Evolutionary conservation across 2,888 invertebrate genomes (phyloP).

Genomic region (Lysandra coridon): DNA sequence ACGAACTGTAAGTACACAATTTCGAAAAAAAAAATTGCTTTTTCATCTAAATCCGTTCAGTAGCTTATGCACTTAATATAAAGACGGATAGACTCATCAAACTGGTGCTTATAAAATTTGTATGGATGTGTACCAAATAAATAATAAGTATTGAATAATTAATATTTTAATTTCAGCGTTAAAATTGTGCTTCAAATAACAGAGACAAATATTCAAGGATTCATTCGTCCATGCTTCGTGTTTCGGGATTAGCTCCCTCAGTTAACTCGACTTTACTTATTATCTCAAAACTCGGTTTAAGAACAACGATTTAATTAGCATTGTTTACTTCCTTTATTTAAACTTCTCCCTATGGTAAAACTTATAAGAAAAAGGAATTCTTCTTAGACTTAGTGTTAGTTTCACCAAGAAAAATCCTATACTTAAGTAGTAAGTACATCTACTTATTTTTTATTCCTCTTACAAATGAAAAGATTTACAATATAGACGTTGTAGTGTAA

Average conservation of each 20-base stretch:
- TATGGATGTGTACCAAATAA: neutral
- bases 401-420: neutral
- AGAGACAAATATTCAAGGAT: conserved; percentile 52
- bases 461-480: too few species aligned
- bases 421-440: too few species aligned
- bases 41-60: too few species aligned
- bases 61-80: neutral
- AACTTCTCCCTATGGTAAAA: neutral
- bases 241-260: conserved; percentile 35
- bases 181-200: conserved; percentile 42
- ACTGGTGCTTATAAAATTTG: neutral
- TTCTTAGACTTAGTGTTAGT: neutral
- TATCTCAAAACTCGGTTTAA: conserved; percentile 26
- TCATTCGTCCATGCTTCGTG: conserved; percentile 47
- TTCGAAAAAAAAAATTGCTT: too few species aligned
- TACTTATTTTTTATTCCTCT: too few species aligned
- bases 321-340: neutral
- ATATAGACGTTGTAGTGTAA: too few species aligned
- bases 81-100: too few species aligned
- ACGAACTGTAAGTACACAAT: too few species aligned
- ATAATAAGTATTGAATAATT: too few species aligned
- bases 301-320: conserved; percentile 14
- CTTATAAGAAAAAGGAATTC: neutral
- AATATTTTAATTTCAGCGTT: neutral
- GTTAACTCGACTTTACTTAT: conserved; percentile 17